Conservation (phyloP, 2,888 invertebrate species). For the Eilema sororculum region DNA sequence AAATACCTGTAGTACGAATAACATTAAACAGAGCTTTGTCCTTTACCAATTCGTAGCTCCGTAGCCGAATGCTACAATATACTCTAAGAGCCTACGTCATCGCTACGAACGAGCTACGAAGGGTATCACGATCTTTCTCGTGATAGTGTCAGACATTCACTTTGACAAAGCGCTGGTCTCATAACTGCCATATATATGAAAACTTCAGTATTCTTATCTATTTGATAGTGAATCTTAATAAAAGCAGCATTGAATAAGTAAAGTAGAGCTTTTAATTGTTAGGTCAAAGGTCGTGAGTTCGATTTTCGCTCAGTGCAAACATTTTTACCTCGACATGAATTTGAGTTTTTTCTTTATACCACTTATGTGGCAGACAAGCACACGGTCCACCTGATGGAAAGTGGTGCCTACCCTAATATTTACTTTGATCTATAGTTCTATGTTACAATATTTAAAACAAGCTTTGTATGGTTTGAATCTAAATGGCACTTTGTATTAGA, state of each 20-base stretch:
- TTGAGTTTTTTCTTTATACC: no score
- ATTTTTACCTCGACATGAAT: neutral
- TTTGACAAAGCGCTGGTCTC: slow-evolving; percentile 16
- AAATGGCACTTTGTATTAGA: neutral
- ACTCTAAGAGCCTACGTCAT: slow-evolving; percentile 53
- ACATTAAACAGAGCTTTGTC: slow-evolving; percentile 12
- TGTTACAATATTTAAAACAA: neutral
- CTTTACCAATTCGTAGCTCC: slow-evolving; percentile 25
- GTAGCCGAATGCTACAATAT: slow-evolving; percentile 47
- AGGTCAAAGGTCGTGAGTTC: neutral
- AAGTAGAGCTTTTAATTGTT: neutral
- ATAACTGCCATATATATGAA: neutral
- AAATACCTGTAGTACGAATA: neutral
- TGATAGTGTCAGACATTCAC: slow-evolving; percentile 26
- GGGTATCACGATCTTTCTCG: slow-evolving; percentile 31
- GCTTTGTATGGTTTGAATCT: neutral
- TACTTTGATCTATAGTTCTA: no score
- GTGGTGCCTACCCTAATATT: no score
- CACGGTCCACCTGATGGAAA: no score
- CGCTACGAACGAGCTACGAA: slow-evolving; percentile 42
- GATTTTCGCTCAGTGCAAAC: neutral
- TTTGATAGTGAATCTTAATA: neutral
- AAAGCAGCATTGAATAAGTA: neutral
- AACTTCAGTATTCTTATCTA: neutral
- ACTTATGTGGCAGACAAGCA: no score